phyloP scores from a whole-genome alignment of 2,113 vertebrate genomes.

The Hyperoodon ampullatus region DNA sequence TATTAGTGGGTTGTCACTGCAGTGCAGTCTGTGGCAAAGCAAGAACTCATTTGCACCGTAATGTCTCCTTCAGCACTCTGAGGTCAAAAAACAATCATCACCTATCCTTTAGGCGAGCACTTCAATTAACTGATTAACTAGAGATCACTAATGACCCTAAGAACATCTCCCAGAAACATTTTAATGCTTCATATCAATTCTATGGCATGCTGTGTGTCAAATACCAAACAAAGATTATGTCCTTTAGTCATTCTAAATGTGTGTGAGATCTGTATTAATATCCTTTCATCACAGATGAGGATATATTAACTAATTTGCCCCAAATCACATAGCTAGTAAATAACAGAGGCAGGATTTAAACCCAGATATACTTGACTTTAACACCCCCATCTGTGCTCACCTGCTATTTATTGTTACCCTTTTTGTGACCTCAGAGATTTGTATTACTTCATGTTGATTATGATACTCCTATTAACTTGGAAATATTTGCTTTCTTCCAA shows the following conservation, averaged over 20 bases:
- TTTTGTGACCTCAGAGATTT: not conserved
- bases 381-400: not conserved
- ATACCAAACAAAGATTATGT: not conserved
- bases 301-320: not conserved
- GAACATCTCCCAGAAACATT: not conserved
- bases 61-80: not conserved
- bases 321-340: not conserved
- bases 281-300: not conserved
- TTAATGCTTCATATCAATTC: not conserved
- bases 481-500: not conserved
- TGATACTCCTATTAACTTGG: not conserved
- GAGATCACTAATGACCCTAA: not conserved
- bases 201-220: not conserved
- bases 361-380: not conserved
- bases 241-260: not conserved
- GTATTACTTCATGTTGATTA: not conserved
- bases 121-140: not conserved
- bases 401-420: not conserved
- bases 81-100: constrained; percentile 36
- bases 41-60: constrained; percentile 49
- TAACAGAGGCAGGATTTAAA: not conserved
- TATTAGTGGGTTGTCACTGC: constrained; percentile 52
- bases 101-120: not conserved
- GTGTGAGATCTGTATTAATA: not conserved
- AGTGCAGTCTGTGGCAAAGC: constrained; percentile 59